Evolutionary conservation across 2,797 vertebrate species (phyloP).

Genomic region (Tympanoctomys barrerae): DNA sequence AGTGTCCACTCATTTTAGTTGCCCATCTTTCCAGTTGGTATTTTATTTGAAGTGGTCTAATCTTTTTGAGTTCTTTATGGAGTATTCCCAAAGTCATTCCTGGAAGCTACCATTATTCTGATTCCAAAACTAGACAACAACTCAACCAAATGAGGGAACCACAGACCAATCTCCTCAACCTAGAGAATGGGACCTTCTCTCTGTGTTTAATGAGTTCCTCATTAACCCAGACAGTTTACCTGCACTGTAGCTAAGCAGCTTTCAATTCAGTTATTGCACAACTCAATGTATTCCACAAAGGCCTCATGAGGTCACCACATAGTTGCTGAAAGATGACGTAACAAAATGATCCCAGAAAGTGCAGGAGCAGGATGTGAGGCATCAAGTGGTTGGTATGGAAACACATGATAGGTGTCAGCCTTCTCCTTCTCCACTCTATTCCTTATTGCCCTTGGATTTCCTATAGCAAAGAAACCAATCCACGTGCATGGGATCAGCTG

Average conservation of each 20-base stretch:
- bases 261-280: slow-evolving; percentile 96
- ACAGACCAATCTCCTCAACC: neutral
- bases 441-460: slow-evolving; percentile 95
- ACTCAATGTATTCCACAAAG: slow-evolving; percentile 96
- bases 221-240: slow-evolving; percentile 93
- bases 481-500: slow-evolving; percentile 91
- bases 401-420: slow-evolving; percentile 83
- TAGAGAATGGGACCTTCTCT: neutral
- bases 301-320: slow-evolving; percentile 95
- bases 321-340: slow-evolving; percentile 98
- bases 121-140: neutral
- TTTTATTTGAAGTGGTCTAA: neutral
- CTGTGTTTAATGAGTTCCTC: slow-evolving; percentile 92
- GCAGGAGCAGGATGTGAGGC: slow-evolving; percentile 93
- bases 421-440: slow-evolving; percentile 97
- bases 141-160: neutral
- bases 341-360: slow-evolving; percentile 97
- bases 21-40: neutral
- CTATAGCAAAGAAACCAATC: slow-evolving; percentile 93
- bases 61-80: neutral
- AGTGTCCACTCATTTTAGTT: neutral
- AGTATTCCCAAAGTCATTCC: neutral
- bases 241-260: slow-evolving; percentile 95
- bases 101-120: neutral
- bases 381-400: slow-evolving; percentile 92